Evolutionary conservation across 1,140 invertebrate genomes (phyloP).

Genomic region (Drosophila pruinosa): DNA sequence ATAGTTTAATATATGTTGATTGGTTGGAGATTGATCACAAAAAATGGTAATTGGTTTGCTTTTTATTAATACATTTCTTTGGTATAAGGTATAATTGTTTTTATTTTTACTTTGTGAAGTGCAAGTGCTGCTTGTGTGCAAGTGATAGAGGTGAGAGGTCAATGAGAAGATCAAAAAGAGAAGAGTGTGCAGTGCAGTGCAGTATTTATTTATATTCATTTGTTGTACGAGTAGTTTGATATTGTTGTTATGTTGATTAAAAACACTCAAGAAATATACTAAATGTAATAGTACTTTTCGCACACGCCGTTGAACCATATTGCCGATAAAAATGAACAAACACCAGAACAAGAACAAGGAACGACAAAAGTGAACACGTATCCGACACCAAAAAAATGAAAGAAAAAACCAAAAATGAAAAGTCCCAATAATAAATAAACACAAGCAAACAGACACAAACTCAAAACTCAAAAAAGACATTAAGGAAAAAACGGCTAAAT

Average conservation of each 20-base stretch:
- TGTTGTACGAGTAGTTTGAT: slow-evolving; percentile 15
- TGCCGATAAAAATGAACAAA: not conserved
- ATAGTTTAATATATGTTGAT: slow-evolving; percentile 16
- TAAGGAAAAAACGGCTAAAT: not conserved
- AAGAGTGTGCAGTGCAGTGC: slow-evolving; percentile 35
- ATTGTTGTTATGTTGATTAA: slow-evolving; percentile 17
- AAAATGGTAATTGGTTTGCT: not conserved
- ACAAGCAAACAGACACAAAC: slow-evolving; percentile 1
- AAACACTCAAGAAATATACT: not conserved
- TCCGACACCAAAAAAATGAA: slow-evolving; percentile 42
- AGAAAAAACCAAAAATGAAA: not conserved
- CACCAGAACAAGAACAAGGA: slow-evolving; percentile 38
- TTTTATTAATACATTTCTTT: slow-evolving; percentile 2
- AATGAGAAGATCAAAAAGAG: not conserved
- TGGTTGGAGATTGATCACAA: slow-evolving; percentile 5
- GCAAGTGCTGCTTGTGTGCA: slow-evolving; percentile 32
- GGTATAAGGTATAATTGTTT: not conserved
- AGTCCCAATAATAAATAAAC: slow-evolving; percentile 6
- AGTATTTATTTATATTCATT: slow-evolving; percentile 8
- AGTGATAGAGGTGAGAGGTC: not conserved
- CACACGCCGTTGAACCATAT: slow-evolving; percentile 18
- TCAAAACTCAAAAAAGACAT: slow-evolving; percentile 14
- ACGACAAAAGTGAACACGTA: slow-evolving; percentile 21
- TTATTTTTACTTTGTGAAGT: slow-evolving; percentile 18
- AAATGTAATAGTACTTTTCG: not conserved